Evolutionary conservation across 2,797 vertebrate genomes (phyloP).

Genomic region (Lacerta bilineata): DNA sequence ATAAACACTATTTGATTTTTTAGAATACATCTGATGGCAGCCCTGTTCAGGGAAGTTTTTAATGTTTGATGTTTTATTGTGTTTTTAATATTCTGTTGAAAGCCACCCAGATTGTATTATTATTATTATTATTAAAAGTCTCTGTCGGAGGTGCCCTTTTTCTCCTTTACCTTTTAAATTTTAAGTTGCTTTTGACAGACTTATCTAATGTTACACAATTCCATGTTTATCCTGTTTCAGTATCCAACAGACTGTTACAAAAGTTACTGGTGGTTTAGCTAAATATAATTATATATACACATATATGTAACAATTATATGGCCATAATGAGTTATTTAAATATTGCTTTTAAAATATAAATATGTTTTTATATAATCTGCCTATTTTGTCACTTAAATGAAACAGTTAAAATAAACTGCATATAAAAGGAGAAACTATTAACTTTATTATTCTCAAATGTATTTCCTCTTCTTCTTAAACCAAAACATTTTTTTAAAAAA

Average conservation of each 20-base stretch:
- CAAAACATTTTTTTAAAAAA: neutral
- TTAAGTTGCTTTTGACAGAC: slow-evolving; percentile 6
- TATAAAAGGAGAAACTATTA: slow-evolving; percentile 2
- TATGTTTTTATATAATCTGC: neutral
- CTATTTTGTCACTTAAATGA: slow-evolving; percentile 9
- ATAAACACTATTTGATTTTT: too few relatives aligned
- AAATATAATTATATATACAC: neutral
- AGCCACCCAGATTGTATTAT: too few relatives aligned
- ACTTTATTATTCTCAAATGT: neutral
- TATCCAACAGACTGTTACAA: neutral
- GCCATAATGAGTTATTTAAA: neutral
- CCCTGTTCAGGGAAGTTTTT: too few relatives aligned
- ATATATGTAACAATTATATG: too few relatives aligned
- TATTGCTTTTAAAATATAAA: neutral
- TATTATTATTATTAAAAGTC: neutral
- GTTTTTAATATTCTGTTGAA: too few relatives aligned
- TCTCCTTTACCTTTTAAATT: neutral
- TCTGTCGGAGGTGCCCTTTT: neutral
- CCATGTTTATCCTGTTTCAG: neutral
- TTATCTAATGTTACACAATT: neutral
- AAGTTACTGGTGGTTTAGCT: neutral
- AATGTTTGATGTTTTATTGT: too few relatives aligned
- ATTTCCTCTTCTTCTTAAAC: neutral
- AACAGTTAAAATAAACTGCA: slow-evolving; percentile 15
- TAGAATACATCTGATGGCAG: too few relatives aligned